Evolutionary conservation across 2,888 invertebrate genomes (phyloP).

Genomic region (Amblyjoppa proteus): DNA sequence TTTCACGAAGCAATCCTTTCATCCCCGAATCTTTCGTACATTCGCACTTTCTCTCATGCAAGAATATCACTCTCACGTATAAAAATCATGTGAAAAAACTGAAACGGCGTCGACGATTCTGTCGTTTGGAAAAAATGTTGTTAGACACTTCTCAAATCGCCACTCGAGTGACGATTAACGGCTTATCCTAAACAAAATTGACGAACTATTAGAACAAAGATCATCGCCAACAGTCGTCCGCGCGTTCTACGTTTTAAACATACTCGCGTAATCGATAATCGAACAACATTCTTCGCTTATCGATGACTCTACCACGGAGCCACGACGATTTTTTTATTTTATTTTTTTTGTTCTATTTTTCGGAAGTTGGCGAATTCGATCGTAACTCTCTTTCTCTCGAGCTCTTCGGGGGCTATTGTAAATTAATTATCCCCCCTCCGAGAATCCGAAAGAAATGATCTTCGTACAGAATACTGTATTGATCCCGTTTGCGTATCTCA

Average conservation of each 20-base stretch:
- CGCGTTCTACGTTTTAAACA: constrained; percentile 38
- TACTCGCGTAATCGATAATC: constrained; percentile 68
- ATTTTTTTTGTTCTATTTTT: neutral
- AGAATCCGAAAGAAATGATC: constrained; percentile 35
- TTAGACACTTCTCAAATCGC: constrained; percentile 35
- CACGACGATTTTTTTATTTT: neutral
- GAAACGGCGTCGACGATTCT: constrained; percentile 67
- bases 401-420: neutral
- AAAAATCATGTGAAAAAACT: constrained; percentile 74
- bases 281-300: constrained; percentile 63
- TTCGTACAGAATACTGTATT: constrained; percentile 75
- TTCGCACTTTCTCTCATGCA: constrained; percentile 24
- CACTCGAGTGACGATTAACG: constrained; percentile 30
- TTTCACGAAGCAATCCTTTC: constrained; percentile 41
- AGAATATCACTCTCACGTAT: constrained; percentile 65
- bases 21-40: constrained; percentile 2
- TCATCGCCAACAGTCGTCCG: constrained; percentile 66
- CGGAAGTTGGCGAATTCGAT: constrained; percentile 43
- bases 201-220: constrained; percentile 73
- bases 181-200: constrained; percentile 68
- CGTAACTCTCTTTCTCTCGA: neutral
- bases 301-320: neutral
- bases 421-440: constrained; percentile 1
- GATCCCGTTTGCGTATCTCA: constrained; percentile 79
- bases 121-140: constrained; percentile 71